Percentiles rank a stretch among this genome's conserved stretches.
Conservation (phyloP, 2,113 vertebrate genomes). For the Gadus chalcogrammus region DNA sequence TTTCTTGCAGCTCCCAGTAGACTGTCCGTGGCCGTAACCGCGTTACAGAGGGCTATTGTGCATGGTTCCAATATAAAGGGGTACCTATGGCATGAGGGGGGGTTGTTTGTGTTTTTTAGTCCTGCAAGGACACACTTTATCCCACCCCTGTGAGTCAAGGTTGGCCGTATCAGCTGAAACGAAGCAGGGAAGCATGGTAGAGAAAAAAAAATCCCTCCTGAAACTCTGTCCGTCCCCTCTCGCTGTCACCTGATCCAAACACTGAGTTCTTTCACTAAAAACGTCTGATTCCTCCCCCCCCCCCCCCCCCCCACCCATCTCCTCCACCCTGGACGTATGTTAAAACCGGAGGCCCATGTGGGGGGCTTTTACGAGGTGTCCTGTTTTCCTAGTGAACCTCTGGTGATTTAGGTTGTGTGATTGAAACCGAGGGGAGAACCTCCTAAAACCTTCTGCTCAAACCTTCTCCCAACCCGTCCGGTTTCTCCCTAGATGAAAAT, state of each 20-base stretch:
- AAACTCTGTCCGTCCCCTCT: constrained; percentile 49
- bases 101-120: constrained; percentile 24
- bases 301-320: background rate
- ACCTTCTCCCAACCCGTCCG: too few species aligned
- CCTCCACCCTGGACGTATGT: constrained; percentile 42
- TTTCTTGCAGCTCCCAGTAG: too few species aligned
- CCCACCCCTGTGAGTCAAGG: constrained; percentile 23
- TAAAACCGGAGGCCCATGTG: constrained; percentile 61
- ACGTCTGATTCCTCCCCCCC: constrained; percentile 42
- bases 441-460: too few species aligned
- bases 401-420: constrained; percentile 65
- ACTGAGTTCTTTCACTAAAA: constrained; percentile 52
- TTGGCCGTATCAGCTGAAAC: constrained; percentile 28
- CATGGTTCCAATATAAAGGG: constrained; percentile 15
- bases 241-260: constrained; percentile 47
- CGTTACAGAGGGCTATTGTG: constrained; percentile 13
- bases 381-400: constrained; percentile 67
- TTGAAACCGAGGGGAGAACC: constrained; percentile 52
- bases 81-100: constrained; percentile 1
- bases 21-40: background rate
- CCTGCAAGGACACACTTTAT: constrained; percentile 26
- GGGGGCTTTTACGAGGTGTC: constrained; percentile 66
- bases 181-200: constrained; percentile 44
- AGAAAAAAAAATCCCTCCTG: constrained; percentile 26
- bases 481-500: too few species aligned